A percentile compares a stretch with the other conserved stretches of the same genome.
phyloP scores from a whole-genome alignment of 2,888 invertebrate species.

The Rhagium mordax region DNA sequence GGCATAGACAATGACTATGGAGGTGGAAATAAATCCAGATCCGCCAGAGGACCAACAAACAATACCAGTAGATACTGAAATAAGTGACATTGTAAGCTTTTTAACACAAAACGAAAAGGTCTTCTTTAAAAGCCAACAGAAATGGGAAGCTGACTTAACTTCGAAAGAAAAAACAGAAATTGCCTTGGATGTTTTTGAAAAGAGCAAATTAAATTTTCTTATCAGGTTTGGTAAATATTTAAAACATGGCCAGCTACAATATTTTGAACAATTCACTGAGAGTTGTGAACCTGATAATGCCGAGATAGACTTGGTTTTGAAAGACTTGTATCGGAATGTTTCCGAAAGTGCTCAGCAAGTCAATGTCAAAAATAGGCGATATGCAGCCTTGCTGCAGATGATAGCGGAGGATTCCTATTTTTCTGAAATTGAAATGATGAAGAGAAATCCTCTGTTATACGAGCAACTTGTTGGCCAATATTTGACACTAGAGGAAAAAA shows the following conservation, averaged over 20 bases:
- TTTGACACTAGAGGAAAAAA: slow-evolving; percentile 83
- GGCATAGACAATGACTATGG: slow-evolving; percentile 15
- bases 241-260: slow-evolving; percentile 78
- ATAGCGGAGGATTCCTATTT: slow-evolving; percentile 84
- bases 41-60: slow-evolving; percentile 22
- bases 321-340: slow-evolving; percentile 71
- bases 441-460: slow-evolving; percentile 90
- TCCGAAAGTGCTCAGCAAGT: slow-evolving; percentile 71
- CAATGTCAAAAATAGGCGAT: slow-evolving; percentile 84
- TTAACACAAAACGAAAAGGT: slow-evolving; percentile 76
- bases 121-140: slow-evolving; percentile 87
- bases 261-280: slow-evolving; percentile 74
- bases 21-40: slow-evolving; percentile 13
- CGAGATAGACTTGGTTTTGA: slow-evolving; percentile 77
- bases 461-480: slow-evolving; percentile 92
- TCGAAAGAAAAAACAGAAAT: slow-evolving; percentile 80
- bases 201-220: slow-evolving; percentile 81
- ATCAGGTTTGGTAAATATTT: slow-evolving; percentile 84
- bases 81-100: slow-evolving; percentile 76
- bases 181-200: slow-evolving; percentile 76
- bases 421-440: slow-evolving; percentile 94
- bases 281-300: slow-evolving; percentile 67
- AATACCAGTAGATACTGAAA: slow-evolving; percentile 63
- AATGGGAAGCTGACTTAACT: slow-evolving; percentile 82
- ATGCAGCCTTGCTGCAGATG: slow-evolving; percentile 84